Conservation (phyloP, 30 jellyfish, hydroid and myxozoan species). For the Catostylus mosaicus region DNA sequence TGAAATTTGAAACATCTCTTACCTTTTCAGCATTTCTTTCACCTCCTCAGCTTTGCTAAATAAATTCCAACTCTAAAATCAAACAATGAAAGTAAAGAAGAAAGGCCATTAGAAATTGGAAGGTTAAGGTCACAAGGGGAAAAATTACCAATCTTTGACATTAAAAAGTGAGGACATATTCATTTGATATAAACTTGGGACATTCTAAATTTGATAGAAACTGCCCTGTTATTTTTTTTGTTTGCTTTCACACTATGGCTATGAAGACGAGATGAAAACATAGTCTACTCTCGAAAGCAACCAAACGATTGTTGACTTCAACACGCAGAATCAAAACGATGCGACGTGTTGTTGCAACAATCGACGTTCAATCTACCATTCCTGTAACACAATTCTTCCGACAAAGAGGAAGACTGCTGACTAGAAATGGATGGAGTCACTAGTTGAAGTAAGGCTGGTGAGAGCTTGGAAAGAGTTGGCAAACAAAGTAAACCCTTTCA, state of each 20-base stretch:
- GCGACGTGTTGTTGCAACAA: conserved; percentile 24
- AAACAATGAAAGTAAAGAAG: not conserved
- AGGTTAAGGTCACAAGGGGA: no score
- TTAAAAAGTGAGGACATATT: no score
- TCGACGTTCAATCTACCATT: conserved; percentile 41
- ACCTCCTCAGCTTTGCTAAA: conserved; percentile 92
- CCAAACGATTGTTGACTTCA: not conserved
- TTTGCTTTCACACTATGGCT: conserved; percentile 71
- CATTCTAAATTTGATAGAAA: no score
- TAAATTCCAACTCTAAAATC: conserved; percentile 90
- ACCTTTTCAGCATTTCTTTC: conserved; percentile 92
- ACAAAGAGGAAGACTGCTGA: conserved; percentile 50
- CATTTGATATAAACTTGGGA: no score
- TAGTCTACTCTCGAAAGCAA: conserved; percentile 70
- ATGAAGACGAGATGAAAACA: conserved; percentile 26
- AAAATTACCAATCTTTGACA: no score
- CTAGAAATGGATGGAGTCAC: conserved; percentile 67
- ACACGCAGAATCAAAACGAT: conserved; percentile 51
- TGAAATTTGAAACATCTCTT: not conserved
- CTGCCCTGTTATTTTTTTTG: no score
- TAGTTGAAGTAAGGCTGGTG: no score
- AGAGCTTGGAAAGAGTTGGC: no score
- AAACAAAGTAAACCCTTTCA: no score
- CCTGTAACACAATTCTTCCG: conserved; percentile 64
- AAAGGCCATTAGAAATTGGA: not conserved